Evolutionary conservation across 2,888 invertebrate species (phyloP), one percentile per base, ranked within the genome.

Genomic region (Philaethria dido): DNA sequence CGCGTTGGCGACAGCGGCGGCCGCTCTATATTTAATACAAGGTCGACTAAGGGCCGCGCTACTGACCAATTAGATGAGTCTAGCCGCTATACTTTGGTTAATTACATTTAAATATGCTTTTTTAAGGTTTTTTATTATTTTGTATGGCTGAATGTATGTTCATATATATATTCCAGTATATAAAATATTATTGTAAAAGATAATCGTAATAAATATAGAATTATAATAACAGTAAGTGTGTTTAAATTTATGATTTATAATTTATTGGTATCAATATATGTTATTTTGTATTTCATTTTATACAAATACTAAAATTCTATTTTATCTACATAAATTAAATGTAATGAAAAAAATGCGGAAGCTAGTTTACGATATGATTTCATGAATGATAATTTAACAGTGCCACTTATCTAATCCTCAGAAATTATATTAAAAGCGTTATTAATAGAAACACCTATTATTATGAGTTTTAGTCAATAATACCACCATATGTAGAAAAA

Each of bases 21-120:
- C 65, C 79, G 77, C 78, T 80, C 83, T 87, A 87, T 89, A 89
- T 88, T 86, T 91, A 82, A 67, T 80, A 82, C 89, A 89, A 90
- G 91, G 91, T 84, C 89, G 72, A 78, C 82, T 68, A 86, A 85
- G 88, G 87, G 88, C 86, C 73, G 71, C 77, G 76, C 72, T 77
- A 73, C 81, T 80, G 82, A 83, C 84, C 82, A 81, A 78, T 80
- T 78, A 76, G 75, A 74, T 67, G 78, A 78, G 77, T 72, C 77
- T 64, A 63, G 68, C 74, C 73, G 73, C 74, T 66, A 72, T 59
- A 18, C 20, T 36, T 47, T 64, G 22, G 57, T 65, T 65, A 59
- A 65, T 65, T 59, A 59, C 14, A 50, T 59, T 65, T 45, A 16
- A 45, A 45, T 60, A 45, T 44, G 22, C 13, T 59, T 39, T 8